Evolutionary conservation across 2,113 vertebrate genomes (phyloP).

Genomic region (Ginglymostoma cirratum): DNA sequence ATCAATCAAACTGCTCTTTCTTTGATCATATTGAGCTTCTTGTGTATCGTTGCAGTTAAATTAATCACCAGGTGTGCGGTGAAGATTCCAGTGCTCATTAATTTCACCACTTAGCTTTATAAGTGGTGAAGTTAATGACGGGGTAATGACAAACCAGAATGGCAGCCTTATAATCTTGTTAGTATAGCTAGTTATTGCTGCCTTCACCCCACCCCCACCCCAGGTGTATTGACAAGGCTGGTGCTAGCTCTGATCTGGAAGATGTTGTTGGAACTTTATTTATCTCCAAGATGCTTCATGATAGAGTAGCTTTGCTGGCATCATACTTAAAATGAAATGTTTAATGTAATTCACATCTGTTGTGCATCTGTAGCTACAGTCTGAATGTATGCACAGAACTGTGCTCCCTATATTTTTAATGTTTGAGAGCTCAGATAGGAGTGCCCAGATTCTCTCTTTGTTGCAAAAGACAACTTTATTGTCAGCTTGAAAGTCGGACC

Average conservation of each 20-base stretch:
- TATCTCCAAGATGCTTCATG: not conserved
- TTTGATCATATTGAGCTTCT: not conserved
- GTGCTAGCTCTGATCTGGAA: too few species aligned
- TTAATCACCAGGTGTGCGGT: not conserved
- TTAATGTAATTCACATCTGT: not conserved
- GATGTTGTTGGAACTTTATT: not conserved
- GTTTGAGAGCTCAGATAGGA: not conserved
- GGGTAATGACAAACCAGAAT: not conserved
- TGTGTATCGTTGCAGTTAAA: not conserved
- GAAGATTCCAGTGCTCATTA: not conserved
- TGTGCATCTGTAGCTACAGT: not conserved
- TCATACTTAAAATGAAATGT: not conserved
- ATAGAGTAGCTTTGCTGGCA: not conserved
- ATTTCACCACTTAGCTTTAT: not conserved
- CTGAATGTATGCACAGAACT: not conserved
- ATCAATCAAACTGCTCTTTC: not conserved
- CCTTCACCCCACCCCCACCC: too few species aligned
- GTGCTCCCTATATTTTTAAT: not conserved
- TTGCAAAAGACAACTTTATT: not conserved
- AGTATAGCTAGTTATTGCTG: not conserved
- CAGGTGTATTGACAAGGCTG: not conserved
- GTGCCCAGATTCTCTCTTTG: not conserved
- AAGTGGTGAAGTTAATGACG: not conserved
- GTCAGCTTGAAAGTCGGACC: not conserved
- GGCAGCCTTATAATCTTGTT: not conserved